Base-by-base conservation (phyloP, 2,113 vertebrate species). In the Caretta caretta region DNA sequence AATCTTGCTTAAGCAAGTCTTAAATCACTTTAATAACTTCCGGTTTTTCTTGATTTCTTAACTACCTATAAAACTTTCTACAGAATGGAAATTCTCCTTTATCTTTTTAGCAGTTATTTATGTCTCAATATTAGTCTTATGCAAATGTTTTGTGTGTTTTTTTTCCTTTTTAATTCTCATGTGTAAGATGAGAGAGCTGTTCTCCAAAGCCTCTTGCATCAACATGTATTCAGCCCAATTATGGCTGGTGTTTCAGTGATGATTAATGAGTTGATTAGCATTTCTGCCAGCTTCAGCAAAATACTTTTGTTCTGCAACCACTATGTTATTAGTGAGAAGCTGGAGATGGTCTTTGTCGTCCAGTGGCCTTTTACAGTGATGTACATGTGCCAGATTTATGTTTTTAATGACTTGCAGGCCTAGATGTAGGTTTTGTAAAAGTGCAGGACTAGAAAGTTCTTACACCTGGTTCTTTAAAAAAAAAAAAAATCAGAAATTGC, bases 261-360 rank as follows among this genome's bases (percentile, higher is more conserved):
- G 88, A 88, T 88, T 57, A 85, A 95, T 2, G 87, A 92, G 84
- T 8, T 35, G 12, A 31, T 38, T 83, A 88, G 59, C 86, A 80
- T 49, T 65, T 56, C 86, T 49, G 65, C 88, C 31, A 20, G n/a
- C 29, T 10, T 29, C 75, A 87, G 92, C 90, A 76, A 4, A 75
- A 31, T 0, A 13, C 0, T 0, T 31, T 0, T 0, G 10, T 0
- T 0, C 20, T 0, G 3, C 29, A 0, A 22, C 80, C 49, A 13
- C 35, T 1, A 14, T 1, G 4, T 29, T 46, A 16, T 10, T 29
- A 6, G 3, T 4, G 82, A 79, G 82, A 19, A 4, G 35, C 27
- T 7, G 27, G 25, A 42, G 17, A 16, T 19, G 48, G 75, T 11
- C 42, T 29, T 29, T 78, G 25, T 48, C 14, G 5, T 12, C 38